Evolutionary conservation across 2,888 invertebrate species (phyloP).

Genomic region (Aricia artaxerxes): DNA sequence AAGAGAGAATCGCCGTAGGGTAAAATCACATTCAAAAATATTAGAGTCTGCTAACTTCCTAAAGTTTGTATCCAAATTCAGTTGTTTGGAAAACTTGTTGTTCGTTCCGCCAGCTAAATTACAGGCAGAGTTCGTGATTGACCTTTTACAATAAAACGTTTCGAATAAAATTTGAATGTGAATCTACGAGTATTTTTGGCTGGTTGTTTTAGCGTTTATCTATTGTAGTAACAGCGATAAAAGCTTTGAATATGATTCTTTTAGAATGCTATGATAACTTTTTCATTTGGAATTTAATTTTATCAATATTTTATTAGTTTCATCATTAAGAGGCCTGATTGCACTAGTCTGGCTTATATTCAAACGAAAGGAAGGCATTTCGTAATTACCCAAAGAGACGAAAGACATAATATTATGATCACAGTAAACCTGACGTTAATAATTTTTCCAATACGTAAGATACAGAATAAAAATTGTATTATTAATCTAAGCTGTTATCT

Average conservation of each 20-base stretch:
- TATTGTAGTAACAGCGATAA: neutral
- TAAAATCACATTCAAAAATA: neutral
- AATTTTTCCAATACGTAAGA: too few species aligned
- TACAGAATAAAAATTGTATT: too few species aligned
- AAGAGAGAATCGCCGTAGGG: neutral
- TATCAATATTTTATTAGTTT: neutral
- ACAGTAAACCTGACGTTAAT: too few species aligned
- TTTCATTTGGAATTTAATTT: neutral
- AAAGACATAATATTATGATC: too few species aligned
- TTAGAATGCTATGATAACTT: neutral
- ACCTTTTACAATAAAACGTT: neutral
- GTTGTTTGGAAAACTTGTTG: slow-evolving; percentile 2
- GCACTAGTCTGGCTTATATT: too few species aligned
- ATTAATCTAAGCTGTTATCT: too few species aligned
- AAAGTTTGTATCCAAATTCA: neutral
- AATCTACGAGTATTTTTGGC: neutral
- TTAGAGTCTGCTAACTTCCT: neutral
- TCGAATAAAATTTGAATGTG: neutral
- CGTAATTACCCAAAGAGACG: too few species aligned
- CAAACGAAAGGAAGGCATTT: too few species aligned
- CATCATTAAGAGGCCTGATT: too few species aligned
- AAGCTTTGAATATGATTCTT: neutral
- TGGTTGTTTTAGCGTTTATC: neutral
- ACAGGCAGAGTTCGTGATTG: neutral
- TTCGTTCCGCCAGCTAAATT: neutral